A percentile compares a stretch with the other conserved stretches of the same genome.
Conservation (phyloP, 64 coral and sea anemone genomes). For the Cladopsammia gracilis region DNA sequence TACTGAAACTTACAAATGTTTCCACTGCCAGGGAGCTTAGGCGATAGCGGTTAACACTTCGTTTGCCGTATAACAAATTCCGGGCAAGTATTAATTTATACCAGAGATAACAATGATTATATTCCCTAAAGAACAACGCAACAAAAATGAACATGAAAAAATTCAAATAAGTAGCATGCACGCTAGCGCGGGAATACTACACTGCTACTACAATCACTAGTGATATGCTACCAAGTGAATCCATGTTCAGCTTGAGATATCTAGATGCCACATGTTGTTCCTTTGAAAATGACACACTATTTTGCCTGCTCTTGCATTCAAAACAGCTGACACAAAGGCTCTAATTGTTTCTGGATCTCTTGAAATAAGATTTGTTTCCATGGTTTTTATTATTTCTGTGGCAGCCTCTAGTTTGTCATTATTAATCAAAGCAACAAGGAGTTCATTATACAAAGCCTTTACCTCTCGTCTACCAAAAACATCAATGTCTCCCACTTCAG, state of each 20-base stretch:
- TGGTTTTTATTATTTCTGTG: constrained; percentile 6
- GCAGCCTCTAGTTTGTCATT: constrained; percentile 44
- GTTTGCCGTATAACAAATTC: too few relatives aligned
- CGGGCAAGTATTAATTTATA: too few relatives aligned
- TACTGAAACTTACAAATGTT: too few relatives aligned
- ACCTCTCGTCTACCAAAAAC: constrained; percentile 34
- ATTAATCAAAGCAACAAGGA: constrained; percentile 22
- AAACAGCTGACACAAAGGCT: constrained; percentile 51
- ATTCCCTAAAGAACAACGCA: too few relatives aligned
- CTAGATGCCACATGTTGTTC: constrained; percentile 83
- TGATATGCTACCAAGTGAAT: too few relatives aligned
- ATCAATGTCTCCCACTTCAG: constrained; percentile 51
- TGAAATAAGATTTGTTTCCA: constrained; percentile 42
- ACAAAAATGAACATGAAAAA: too few relatives aligned
- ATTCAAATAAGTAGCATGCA: too few relatives aligned
- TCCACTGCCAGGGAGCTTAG: too few relatives aligned
- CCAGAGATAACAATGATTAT: too few relatives aligned
- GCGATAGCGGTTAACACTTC: too few relatives aligned
- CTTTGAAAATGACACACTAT: constrained; percentile 79
- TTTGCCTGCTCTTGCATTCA: constrained; percentile 69
- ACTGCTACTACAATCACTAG: too few relatives aligned
- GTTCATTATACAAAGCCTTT: constrained; percentile 53
- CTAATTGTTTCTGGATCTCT: constrained; percentile 44
- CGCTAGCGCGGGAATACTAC: too few relatives aligned
- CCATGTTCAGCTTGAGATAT: constrained; percentile 61